Evolutionary conservation across 2,797 vertebrate species (phyloP), one percentile per base, ranked within the genome.

Genomic region (Erethizon dorsatum): DNA sequence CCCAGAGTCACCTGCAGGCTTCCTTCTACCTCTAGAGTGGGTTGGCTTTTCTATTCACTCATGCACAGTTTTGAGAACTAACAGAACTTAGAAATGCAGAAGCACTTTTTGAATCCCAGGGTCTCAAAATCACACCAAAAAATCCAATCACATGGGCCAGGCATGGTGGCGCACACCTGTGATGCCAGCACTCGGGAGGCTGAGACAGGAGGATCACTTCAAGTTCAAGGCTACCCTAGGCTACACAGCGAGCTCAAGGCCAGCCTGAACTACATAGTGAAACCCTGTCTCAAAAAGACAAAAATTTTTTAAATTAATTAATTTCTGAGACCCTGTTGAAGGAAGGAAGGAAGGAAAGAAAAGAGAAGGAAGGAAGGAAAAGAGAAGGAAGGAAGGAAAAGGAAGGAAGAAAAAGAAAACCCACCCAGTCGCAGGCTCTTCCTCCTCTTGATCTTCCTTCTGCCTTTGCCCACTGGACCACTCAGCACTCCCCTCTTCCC

Each of bases 51-150:
- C 77, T 15, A 1, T 65, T 45, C 15, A 37, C 31, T 90, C 37
- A 79, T 83, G 26, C 67, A 37, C 54, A 79, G 20, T 96, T 83
- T n/a, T 37, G 75, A 95, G 17, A 65, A 83, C 63, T 57, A n/a
- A 59, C 28, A 77, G 61, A 50, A 75, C 80, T 77, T 4, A 0
- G 28, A 56, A 83, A 54, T 83, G 71, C 18, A 91, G 54, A 59
- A 87, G 33, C 6, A 14, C 54, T 6, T 31, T 56, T 37, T 89
- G 17, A 63, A 47, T 67, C 77, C n/a, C 73, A 80, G 79, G 33
- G 17, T 20, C 75, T 96, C 52, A 63, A 26, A 69, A n/a, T 82
- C 17, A 54, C 24, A 61, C 14, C 22, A 41, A 45, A 61, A 28
- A 18, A 17, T 15, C 4, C 56, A 83, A 11, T 45, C 37, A 88